phyloP scores from a whole-genome alignment of 2,113 vertebrate genomes.

The Boleophthalmus pectinirostris region DNA sequence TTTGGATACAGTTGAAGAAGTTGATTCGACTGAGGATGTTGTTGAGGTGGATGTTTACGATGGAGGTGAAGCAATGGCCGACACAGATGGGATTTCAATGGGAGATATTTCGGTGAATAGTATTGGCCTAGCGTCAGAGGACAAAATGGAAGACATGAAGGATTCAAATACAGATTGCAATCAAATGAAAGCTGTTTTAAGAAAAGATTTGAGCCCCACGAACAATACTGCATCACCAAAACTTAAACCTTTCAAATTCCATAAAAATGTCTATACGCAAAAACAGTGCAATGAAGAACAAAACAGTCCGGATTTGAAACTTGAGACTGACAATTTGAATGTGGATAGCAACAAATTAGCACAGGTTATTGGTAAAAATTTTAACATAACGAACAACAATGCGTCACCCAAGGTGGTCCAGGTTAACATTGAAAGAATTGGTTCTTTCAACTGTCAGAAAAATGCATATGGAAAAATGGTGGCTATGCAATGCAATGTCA shows the following conservation, averaged over 20 bases:
- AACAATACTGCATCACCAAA: not conserved
- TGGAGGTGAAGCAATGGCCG: slow-evolving; percentile 67
- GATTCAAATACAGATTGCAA: not conserved
- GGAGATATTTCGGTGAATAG: slow-evolving; percentile 62
- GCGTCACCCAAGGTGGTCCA: slow-evolving; percentile 8
- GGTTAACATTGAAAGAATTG: slow-evolving; percentile 13
- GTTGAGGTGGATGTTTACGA: slow-evolving; percentile 64
- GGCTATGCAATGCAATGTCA: slow-evolving; percentile 23
- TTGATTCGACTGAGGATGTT: slow-evolving; percentile 42
- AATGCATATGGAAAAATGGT: slow-evolving; percentile 4
- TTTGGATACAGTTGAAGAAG: slow-evolving; percentile 46
- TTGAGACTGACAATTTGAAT: not conserved
- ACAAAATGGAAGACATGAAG: not conserved
- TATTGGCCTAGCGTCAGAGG: slow-evolving; percentile 37
- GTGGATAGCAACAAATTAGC: not conserved
- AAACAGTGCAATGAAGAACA: not conserved
- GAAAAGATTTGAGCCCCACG: not conserved
- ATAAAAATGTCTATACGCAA: not conserved
- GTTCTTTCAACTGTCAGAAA: not conserved
- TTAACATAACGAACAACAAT: slow-evolving; percentile 13
- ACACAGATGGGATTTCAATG: slow-evolving; percentile 67
- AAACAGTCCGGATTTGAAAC: not conserved
- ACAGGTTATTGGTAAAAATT: not conserved
- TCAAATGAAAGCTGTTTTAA: not conserved
- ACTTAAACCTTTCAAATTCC: not conserved